Base-by-base conservation (phyloP, 2,113 vertebrate species). In the Lasiurus cinereus region DNA sequence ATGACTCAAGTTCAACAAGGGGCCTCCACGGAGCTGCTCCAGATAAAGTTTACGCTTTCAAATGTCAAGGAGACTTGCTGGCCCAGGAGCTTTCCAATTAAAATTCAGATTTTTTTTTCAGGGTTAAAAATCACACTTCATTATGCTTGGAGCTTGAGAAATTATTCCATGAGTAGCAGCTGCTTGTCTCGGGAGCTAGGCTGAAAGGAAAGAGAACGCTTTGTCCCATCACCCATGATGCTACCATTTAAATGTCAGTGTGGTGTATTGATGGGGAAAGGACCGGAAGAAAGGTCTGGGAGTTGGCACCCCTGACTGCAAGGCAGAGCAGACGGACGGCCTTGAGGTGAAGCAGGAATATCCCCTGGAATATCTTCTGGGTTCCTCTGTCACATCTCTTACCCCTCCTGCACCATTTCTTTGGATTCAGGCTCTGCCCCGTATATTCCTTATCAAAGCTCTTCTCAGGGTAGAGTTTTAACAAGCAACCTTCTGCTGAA, bases 91-190 rank as follows among this genome's bases (percentile, higher is more conserved):
- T 43, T 66, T 56, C 78, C 85, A 83, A 86, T 95, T 92, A 91
- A 96, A 96, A 96, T 91, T 85, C 83, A 88, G 54, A 62, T 79
- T 80, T 80, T 79, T 80, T 76, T 39, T 64, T 18, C 73, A 83
- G 29, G 50, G 33, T 78, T 94, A 66, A 92, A 96, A 92, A 70
- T 87, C 46, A 11, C 43, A 80, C 29, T 93, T 92, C 88, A 88
- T 90, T 87, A 79, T n/a, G 24, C 67, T 83, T 54, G 78, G 52
- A 88, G 64, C 56, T 78, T 90, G n/a, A 93, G 78, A 82, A 88
- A 90, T 70, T 85, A 90, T 70, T 85, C 64, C 80, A n/a, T n/a
- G 46, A 96, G 91, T 46, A 77, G 21, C 84, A 91, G 69, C 69
- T 73, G 84, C 46, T 87, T 87, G 36, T 72, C 77, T 91, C n/a